phyloP scores from a whole-genome alignment of 2,888 invertebrate genomes.

The Trichogramma evanescens region DNA sequence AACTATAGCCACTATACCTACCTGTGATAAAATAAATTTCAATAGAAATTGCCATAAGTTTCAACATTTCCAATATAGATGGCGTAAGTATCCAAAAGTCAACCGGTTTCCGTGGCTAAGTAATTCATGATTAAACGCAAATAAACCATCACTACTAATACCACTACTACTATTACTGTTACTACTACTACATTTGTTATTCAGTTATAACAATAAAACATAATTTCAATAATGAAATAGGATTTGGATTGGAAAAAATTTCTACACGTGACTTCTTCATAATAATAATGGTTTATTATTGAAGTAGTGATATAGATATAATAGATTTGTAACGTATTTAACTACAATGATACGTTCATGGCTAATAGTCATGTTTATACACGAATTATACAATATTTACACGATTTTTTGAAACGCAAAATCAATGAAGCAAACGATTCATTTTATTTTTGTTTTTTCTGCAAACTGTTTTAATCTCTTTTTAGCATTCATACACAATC shows the following conservation, averaged over 20 bases:
- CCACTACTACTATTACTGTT: no score
- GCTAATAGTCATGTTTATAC: slow-evolving; percentile 46
- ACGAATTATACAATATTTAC: slow-evolving; percentile 48
- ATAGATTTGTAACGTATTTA: slow-evolving; percentile 46
- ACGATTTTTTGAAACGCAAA: slow-evolving; percentile 34
- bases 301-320: slow-evolving; percentile 47
- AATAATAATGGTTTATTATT: slow-evolving; percentile 45
- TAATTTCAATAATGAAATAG: background rate
- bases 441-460: slow-evolving; percentile 19
- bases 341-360: slow-evolving; percentile 45
- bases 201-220: background rate
- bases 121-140: no score
- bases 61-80: no score
- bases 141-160: no score
- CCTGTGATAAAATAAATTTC: no score
- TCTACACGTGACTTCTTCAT: slow-evolving; percentile 6
- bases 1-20: no score
- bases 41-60: no score
- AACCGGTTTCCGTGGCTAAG: no score
- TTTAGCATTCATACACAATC: slow-evolving; percentile 29
- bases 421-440: slow-evolving; percentile 38
- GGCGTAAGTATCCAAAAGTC: no score
- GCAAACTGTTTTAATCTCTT: slow-evolving; percentile 2
- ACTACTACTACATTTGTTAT: no score
- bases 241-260: background rate